Evolutionary conservation across 2,113 vertebrate species (phyloP).

Genomic region (Oryzias curvinotus): DNA sequence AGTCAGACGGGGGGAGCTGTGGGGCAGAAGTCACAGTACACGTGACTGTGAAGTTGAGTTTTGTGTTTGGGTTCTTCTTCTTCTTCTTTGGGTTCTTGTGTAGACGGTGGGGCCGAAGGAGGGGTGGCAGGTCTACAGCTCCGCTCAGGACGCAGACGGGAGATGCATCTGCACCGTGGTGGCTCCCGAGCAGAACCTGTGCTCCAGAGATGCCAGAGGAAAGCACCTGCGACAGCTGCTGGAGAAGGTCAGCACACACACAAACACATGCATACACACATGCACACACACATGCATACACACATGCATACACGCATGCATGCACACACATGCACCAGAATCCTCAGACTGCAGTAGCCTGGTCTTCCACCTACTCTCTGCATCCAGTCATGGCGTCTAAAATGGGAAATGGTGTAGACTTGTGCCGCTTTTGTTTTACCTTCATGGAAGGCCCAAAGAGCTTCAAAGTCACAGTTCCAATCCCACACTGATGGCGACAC

Average conservation of each 20-base stretch:
- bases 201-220: constrained; percentile 96
- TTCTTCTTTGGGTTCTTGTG: constrained; percentile 19
- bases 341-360: no score
- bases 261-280: constrained; percentile 9
- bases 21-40: constrained; percentile 31
- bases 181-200: constrained; percentile 95
- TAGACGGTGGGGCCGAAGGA: constrained; percentile 96
- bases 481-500: no score
- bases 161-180: constrained; percentile 98
- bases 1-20: neutral
- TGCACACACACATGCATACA: neutral
- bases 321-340: neutral
- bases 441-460: no score
- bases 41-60: neutral
- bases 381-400: no score
- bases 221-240: constrained; percentile 92
- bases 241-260: constrained; percentile 84
- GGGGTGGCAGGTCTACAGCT: constrained; percentile 99
- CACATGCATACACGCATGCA: neutral
- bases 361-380: no score
- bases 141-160: constrained; percentile 95
- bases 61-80: constrained; percentile 9
- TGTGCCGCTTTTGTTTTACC: no score
- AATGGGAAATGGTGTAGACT: no score
- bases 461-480: no score